These are phyloP conservation scores for Corythornis cristatus DNA, from an alignment of 2,113 vertebrate species.

Conservation along the genomic window DNA sequence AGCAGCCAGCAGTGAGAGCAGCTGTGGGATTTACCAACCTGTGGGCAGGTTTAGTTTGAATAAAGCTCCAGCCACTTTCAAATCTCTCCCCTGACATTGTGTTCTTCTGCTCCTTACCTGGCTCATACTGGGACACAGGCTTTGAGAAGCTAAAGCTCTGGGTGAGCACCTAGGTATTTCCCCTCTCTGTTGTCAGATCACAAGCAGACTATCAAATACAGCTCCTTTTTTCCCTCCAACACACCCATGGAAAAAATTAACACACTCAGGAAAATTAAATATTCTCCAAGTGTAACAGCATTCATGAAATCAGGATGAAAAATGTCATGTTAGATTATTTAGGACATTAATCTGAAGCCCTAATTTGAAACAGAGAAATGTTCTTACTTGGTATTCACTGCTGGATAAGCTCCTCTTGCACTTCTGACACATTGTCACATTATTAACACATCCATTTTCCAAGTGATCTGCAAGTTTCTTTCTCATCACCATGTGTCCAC, in stretches of 20 bases:
- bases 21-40: neutral
- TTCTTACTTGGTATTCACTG: slow-evolving; percentile 63
- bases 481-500: slow-evolving; percentile 73
- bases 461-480: slow-evolving; percentile 75
- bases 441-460: slow-evolving; percentile 75
- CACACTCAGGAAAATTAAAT: neutral
- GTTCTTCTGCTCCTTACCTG: neutral
- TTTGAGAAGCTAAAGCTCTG: neutral
- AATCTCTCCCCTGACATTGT: neutral
- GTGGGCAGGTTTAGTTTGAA: neutral
- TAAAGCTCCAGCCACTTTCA: neutral
- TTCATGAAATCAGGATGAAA: neutral
- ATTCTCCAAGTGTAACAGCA: neutral
- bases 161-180: neutral
- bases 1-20: neutral
- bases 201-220: neutral
- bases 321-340: neutral
- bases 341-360: neutral
- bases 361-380: neutral
- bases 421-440: slow-evolving; percentile 46
- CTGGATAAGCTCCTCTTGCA: slow-evolving; percentile 58
- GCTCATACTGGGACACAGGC: neutral
- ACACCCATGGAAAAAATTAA: neutral
- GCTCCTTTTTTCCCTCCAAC: neutral
- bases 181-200: neutral